Conservation (phyloP, 1,140 invertebrate species). For the Cecropterus lyciades region DNA sequence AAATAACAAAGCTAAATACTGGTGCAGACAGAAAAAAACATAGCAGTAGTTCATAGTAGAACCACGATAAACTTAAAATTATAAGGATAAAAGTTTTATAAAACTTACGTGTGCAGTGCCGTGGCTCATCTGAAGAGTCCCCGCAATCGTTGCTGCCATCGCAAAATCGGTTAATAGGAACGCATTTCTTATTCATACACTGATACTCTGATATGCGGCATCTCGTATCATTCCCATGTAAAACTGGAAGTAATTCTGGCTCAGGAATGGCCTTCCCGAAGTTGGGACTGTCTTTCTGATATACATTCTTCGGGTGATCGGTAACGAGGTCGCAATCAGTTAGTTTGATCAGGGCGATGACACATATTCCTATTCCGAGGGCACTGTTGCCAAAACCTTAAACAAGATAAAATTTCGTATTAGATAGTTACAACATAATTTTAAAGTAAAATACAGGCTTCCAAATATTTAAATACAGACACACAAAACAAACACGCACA, state of each 20-base stretch:
- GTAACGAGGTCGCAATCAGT: conserved; percentile 68
- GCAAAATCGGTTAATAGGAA: conserved; percentile 92
- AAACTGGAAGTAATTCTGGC: conserved; percentile 67
- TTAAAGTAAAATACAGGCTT: background rate
- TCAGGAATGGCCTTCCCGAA: conserved; percentile 56
- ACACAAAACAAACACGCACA: too few relatives aligned
- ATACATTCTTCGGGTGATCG: conserved; percentile 52
- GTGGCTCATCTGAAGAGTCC: conserved; percentile 92
- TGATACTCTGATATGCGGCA: conserved; percentile 92
- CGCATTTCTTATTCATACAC: conserved; percentile 91
- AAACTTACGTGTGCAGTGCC: conserved; percentile 94
- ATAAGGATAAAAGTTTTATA: background rate
- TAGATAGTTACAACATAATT: background rate
- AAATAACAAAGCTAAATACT: too few relatives aligned
- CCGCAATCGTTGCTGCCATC: conserved; percentile 94
- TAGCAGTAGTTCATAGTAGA: background rate
- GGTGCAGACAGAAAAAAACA: background rate
- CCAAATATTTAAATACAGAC: too few relatives aligned
- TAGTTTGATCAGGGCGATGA: conserved; percentile 52
- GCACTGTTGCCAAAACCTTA: conserved; percentile 55
- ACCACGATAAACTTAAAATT: too few relatives aligned
- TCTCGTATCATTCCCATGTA: conserved; percentile 71
- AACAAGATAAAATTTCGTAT: conserved; percentile 52
- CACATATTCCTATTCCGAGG: conserved; percentile 50
- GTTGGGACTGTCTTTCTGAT: conserved; percentile 54